Evolutionary conservation across 2,113 vertebrate species (phyloP).

Genomic region (Theristicus caerulescens): DNA sequence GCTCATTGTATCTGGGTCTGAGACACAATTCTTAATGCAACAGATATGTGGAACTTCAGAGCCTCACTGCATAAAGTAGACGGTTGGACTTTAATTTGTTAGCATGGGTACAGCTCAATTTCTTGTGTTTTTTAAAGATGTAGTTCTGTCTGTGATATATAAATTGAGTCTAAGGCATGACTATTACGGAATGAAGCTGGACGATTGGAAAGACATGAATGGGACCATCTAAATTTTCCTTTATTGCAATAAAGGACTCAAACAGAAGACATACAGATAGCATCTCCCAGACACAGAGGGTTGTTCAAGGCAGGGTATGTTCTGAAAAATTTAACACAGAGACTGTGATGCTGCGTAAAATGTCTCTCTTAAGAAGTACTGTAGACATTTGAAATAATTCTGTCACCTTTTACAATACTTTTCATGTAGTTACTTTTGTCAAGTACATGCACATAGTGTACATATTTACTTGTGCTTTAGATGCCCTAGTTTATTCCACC

Average conservation of each 20-base stretch:
- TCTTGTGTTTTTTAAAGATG: not conserved
- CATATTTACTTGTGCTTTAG: not conserved
- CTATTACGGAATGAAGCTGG: not conserved
- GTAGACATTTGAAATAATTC: not conserved
- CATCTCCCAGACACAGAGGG: not conserved
- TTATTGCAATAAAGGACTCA: not conserved
- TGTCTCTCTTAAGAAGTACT: not conserved
- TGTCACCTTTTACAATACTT: not conserved
- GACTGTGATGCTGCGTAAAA: not conserved
- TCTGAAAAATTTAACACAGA: not conserved
- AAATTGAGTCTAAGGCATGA: not conserved
- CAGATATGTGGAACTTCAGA: not conserved
- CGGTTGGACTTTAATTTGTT: not conserved
- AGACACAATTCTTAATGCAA: not conserved
- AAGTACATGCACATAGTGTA: not conserved
- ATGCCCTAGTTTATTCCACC: not conserved
- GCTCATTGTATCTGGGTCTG: not conserved
- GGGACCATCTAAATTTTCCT: not conserved
- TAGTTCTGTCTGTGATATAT: not conserved
- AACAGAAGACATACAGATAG: not conserved
- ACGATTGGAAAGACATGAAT: not conserved
- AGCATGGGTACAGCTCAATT: not conserved
- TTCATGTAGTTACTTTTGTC: not conserved
- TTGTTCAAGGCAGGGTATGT: not conserved
- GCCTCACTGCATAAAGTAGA: not conserved